Conservation (phyloP, 2,888 invertebrate species). For the Leucoptera coffeella region DNA sequence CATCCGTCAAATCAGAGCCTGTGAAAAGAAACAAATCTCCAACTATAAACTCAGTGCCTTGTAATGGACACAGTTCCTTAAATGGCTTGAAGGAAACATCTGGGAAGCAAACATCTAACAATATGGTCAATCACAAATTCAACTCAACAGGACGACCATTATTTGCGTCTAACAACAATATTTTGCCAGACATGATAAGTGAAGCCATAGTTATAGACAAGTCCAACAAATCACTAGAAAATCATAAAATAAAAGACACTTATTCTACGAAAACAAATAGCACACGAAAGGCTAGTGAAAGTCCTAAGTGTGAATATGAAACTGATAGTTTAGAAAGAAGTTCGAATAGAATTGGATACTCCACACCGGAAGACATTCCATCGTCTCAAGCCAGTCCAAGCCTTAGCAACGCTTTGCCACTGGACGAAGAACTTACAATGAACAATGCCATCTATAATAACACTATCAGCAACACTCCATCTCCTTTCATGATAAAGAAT, state of each 20-base stretch:
- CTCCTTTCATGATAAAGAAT: too few relatives aligned
- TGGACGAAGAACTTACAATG: conserved; percentile 77
- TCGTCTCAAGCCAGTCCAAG: conserved; percentile 69
- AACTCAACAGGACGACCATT: conserved; percentile 13
- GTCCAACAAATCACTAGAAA: conserved; percentile 28
- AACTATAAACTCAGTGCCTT: conserved; percentile 21
- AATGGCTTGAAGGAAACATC: conserved; percentile 5
- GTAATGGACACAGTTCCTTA: conserved; percentile 23
- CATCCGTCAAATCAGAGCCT: conserved; percentile 42
- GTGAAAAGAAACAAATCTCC: conserved; percentile 24
- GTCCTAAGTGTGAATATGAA: conserved; percentile 58
- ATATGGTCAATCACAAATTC: conserved; percentile 3
- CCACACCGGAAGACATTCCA: conserved; percentile 57
- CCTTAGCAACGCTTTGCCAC: conserved; percentile 64
- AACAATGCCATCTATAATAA: conserved; percentile 67
- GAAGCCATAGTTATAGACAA: conserved; percentile 58
- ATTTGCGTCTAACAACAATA: conserved; percentile 21
- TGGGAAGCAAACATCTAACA: background rate
- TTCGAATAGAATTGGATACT: conserved; percentile 40
- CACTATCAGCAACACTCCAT: conserved; percentile 44
- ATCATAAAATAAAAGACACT: conserved; percentile 16
- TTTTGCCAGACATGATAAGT: conserved; percentile 59
- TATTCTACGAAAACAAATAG: conserved; percentile 14
- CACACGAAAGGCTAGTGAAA: conserved; percentile 23
- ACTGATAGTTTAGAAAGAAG: conserved; percentile 67